phyloP scores from a whole-genome alignment of 2,113 vertebrate species.

The Columba livia region DNA sequence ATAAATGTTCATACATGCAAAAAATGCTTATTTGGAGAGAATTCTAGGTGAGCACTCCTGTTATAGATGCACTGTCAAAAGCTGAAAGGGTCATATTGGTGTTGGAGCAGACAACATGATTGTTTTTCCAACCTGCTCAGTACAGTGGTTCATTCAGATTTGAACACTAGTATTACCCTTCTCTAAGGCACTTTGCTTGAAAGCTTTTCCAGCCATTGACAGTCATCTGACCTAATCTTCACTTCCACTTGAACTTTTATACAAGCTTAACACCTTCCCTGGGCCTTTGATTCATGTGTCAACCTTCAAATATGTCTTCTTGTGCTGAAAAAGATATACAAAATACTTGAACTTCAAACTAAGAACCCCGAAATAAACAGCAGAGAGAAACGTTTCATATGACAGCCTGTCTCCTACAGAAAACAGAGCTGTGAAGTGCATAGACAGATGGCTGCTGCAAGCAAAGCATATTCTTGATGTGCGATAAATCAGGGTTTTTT shows the following conservation, averaged over 20 bases:
- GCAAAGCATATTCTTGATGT: slow-evolving; percentile 54
- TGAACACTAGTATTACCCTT: neutral
- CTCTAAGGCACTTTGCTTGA: neutral
- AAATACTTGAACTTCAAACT: slow-evolving; percentile 29
- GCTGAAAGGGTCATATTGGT: neutral
- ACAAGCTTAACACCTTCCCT: neutral
- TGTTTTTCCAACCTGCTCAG: neutral
- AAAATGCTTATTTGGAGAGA: neutral
- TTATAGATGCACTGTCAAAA: neutral
- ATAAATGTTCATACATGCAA: neutral
- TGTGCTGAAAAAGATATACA: neutral
- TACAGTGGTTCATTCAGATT: neutral
- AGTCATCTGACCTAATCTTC: neutral
- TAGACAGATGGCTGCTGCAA: slow-evolving; percentile 67
- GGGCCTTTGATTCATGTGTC: slow-evolving; percentile 22
- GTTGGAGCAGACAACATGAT: neutral
- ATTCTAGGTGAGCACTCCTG: neutral
- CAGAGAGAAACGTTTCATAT: slow-evolving; percentile 36
- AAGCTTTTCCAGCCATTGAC: neutral
- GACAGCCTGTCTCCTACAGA: slow-evolving; percentile 55
- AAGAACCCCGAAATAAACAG: slow-evolving; percentile 59
- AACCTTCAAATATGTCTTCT: slow-evolving; percentile 43
- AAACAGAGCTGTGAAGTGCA: slow-evolving; percentile 58
- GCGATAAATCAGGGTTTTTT: slow-evolving; percentile 29
- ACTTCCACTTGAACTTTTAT: slow-evolving; percentile 13